Percentiles rank a stretch among this genome's conserved stretches.
Conservation (phyloP, 2,888 invertebrate genomes). For the Mythimna albipuncta region DNA sequence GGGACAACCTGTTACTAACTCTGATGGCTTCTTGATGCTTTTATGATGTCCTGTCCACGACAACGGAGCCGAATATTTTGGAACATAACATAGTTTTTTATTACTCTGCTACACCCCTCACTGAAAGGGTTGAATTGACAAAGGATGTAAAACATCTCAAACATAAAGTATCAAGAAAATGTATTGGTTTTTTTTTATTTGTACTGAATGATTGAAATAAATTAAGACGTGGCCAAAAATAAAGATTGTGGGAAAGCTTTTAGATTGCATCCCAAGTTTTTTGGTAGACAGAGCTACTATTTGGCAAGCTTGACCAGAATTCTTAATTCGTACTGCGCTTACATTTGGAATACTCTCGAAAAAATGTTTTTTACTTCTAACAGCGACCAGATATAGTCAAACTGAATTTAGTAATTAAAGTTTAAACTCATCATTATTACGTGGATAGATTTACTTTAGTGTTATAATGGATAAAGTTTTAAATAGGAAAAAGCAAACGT, state of each 20-base stretch:
- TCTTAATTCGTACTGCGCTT: conserved; percentile 33
- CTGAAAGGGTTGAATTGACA: conserved; percentile 32
- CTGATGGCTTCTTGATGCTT: conserved; percentile 89
- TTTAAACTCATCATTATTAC: neutral
- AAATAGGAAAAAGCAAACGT: conserved; percentile 1
- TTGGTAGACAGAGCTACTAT: conserved; percentile 13
- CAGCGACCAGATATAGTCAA: neutral
- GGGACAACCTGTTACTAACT: conserved; percentile 82
- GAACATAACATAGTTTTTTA: conserved; percentile 65
- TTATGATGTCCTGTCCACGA: conserved; percentile 86
- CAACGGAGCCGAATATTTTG: conserved; percentile 78
- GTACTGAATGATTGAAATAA: conserved; percentile 39
- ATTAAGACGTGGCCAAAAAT: conserved; percentile 26
- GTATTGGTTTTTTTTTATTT: conserved; percentile 49
- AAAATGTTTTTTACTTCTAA: neutral
- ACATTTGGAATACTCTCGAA: neutral
- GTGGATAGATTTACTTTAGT: too few relatives aligned
- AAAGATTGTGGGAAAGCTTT: conserved; percentile 38
- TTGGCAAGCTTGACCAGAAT: conserved; percentile 30
- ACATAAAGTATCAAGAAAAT: conserved; percentile 36
- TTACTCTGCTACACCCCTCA: conserved; percentile 33
- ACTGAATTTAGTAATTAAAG: neutral
- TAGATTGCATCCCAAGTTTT: conserved; percentile 28
- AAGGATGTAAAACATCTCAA: conserved; percentile 40
- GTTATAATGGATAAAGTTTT: neutral